Percentiles rank a stretch among this genome's conserved stretches.
phyloP scores from a whole-genome alignment of 1,140 invertebrate species.

The Globodera rostochiensis region DNA sequence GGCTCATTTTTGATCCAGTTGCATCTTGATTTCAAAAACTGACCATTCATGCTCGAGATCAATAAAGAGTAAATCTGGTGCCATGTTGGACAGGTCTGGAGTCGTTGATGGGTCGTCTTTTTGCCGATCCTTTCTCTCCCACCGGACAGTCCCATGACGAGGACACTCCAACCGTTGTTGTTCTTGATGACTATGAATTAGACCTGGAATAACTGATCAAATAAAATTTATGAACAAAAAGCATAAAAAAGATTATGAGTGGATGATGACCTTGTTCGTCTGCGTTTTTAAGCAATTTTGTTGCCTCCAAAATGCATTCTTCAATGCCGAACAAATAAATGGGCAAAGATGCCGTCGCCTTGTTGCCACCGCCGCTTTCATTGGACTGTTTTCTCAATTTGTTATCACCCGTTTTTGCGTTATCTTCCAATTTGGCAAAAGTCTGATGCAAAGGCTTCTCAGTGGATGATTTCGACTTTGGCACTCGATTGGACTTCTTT shows the following conservation, averaged over 20 bases:
- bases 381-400: neutral
- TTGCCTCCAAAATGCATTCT: constrained; percentile 83
- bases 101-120: neutral
- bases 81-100: constrained; percentile 69
- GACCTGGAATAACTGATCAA: too few species aligned
- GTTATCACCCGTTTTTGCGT: neutral
- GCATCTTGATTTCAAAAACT: neutral
- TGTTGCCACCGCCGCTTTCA: neutral
- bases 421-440: constrained; percentile 1
- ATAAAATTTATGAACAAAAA: neutral
- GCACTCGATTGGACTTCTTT: constrained; percentile 28
- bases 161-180: constrained; percentile 65
- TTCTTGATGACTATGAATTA: constrained; percentile 74
- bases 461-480: constrained; percentile 16
- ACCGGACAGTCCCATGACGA: constrained; percentile 5
- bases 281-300: neutral
- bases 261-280: neutral
- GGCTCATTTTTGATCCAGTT: neutral
- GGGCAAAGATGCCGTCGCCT: neutral
- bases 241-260: neutral
- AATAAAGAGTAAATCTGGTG: constrained; percentile 82
- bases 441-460: neutral
- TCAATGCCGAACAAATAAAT: constrained; percentile 77
- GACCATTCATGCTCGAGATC: constrained; percentile 73
- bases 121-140: constrained; percentile 2